Evolutionary conservation across 2,888 invertebrate genomes (phyloP).

Genomic region (Chorisops tibialis): DNA sequence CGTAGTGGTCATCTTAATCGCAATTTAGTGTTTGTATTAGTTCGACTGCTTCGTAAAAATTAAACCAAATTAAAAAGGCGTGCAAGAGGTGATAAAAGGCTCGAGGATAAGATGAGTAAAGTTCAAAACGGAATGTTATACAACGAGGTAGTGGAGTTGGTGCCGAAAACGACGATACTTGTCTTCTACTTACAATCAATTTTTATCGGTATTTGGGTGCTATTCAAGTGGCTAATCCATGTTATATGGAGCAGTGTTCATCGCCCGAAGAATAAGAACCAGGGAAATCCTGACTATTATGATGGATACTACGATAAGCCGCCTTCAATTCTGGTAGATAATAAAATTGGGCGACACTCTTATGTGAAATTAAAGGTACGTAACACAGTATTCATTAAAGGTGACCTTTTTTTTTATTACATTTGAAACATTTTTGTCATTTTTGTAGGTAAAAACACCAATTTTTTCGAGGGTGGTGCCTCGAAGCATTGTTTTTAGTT

Average conservation of each 20-base stretch:
- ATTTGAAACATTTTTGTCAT: too few species aligned
- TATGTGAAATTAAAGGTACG: slow-evolving; percentile 64
- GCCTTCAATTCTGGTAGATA: slow-evolving; percentile 59
- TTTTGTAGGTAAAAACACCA: too few species aligned
- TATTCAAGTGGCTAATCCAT: slow-evolving; percentile 31
- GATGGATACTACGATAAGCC: slow-evolving; percentile 55
- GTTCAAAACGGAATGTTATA: neutral
- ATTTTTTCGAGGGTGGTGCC: too few species aligned
- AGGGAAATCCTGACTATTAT: slow-evolving; percentile 13
- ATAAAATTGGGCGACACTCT: slow-evolving; percentile 60
- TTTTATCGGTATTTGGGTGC: slow-evolving; percentile 31
- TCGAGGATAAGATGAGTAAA: neutral
- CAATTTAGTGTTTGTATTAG: too few species aligned
- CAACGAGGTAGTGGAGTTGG: slow-evolving; percentile 15
- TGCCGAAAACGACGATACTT: slow-evolving; percentile 26
- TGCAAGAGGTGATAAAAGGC: too few species aligned
- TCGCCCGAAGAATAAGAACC: slow-evolving; percentile 22
- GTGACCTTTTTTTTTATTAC: too few species aligned
- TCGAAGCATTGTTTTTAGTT: too few species aligned
- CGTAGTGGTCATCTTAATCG: too few species aligned
- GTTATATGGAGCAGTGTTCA: slow-evolving; percentile 31
- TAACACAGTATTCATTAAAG: slow-evolving; percentile 27
- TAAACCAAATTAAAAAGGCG: too few species aligned
- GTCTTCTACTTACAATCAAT: slow-evolving; percentile 29
- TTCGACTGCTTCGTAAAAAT: too few species aligned